Conservation (phyloP, 2,797 vertebrate species). For the Rhinoraja longicauda region DNA sequence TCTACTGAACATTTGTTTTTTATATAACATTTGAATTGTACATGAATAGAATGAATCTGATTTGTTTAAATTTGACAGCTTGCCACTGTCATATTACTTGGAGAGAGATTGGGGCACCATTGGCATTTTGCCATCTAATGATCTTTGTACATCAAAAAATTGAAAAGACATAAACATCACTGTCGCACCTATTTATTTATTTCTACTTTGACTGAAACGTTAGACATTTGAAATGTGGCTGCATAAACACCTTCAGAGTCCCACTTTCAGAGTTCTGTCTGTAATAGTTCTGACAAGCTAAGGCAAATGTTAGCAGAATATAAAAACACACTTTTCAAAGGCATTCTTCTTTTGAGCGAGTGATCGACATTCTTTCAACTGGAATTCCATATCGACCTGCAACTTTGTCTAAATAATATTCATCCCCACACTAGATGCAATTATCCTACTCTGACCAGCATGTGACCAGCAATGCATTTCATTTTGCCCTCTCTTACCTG, state of each 20-base stretch:
- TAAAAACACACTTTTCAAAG: background rate
- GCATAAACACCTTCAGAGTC: background rate
- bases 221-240: conserved; percentile 8
- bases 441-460: background rate
- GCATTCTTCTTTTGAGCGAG: background rate
- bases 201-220: background rate
- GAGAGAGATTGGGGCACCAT: background rate
- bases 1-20: background rate
- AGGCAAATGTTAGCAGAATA: background rate
- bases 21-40: background rate
- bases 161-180: background rate
- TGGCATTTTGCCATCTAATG: background rate
- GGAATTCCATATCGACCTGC: background rate
- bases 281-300: background rate
- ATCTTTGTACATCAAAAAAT: background rate
- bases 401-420: background rate
- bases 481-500: background rate
- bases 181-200: background rate
- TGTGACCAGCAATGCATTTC: background rate
- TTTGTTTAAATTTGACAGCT: background rate
- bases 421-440: background rate
- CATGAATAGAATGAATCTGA: background rate
- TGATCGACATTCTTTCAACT: background rate
- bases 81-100: background rate
- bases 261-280: background rate